Conservation (phyloP, 2,888 invertebrate genomes). For the Charanyca ferruginea region DNA sequence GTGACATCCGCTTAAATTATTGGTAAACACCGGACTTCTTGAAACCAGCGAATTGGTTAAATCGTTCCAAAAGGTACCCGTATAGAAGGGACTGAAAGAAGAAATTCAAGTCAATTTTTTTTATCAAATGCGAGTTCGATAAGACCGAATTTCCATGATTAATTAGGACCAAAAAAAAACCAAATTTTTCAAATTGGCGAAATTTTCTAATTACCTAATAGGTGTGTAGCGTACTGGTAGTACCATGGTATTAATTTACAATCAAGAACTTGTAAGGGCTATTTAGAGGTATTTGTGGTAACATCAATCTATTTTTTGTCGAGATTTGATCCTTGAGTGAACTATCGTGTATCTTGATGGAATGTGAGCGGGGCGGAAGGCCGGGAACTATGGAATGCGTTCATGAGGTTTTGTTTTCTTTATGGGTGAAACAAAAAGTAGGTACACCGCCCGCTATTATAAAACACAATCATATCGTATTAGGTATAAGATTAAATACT, state of each 20-base stretch:
- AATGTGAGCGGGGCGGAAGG: conserved; percentile 74
- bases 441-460: conserved; percentile 27
- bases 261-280: conserved; percentile 20
- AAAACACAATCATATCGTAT: conserved; percentile 32
- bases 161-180: neutral
- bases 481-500: conserved; percentile 33
- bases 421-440: conserved; percentile 64
- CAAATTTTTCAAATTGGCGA: neutral
- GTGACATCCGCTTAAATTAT: conserved; percentile 28
- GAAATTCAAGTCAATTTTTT: too few relatives aligned
- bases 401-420: conserved; percentile 66
- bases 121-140: too few relatives aligned
- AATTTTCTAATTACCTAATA: conserved; percentile 21
- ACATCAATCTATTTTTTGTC: conserved; percentile 68
- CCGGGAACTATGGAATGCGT: conserved; percentile 70
- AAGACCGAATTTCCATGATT: neutral
- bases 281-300: conserved; percentile 10
- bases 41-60: conserved; percentile 47
- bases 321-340: conserved; percentile 62
- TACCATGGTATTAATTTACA: conserved; percentile 29
- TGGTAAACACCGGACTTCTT: conserved; percentile 31
- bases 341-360: conserved; percentile 66
- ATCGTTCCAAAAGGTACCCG: conserved; percentile 35
- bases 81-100: too few relatives aligned
- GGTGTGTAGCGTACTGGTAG: neutral